Evolutionary conservation across 2,888 invertebrate species (phyloP).

Genomic region (Melikaiella ostensackeni): DNA sequence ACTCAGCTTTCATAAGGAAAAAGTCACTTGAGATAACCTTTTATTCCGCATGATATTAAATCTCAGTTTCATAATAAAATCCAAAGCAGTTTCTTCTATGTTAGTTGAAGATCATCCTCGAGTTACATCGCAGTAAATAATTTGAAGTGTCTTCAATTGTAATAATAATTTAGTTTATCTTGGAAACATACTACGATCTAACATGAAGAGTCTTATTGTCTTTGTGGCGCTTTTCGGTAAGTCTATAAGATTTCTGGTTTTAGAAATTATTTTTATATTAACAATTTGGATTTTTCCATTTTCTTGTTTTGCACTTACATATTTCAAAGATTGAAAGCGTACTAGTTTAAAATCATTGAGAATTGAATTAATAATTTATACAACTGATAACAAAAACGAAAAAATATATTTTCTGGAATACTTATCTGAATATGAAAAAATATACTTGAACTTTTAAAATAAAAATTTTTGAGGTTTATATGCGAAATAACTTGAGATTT

Average conservation of each 20-base stretch:
- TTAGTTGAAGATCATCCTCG: neutral
- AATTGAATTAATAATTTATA: no score
- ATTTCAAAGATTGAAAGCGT: no score
- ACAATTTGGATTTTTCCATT: neutral
- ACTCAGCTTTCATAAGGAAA: conserved; percentile 9
- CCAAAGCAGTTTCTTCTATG: neutral
- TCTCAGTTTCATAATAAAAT: neutral
- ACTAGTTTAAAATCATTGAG: no score
- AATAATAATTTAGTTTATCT: neutral
- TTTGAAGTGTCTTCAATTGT: neutral
- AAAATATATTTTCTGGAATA: no score
- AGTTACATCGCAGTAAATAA: neutral
- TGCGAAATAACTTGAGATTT: no score
- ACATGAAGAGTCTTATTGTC: neutral
- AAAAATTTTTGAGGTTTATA: no score
- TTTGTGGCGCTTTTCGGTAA: neutral
- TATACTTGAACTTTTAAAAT: no score
- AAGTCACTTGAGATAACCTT: conserved; percentile 13
- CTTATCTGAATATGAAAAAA: no score
- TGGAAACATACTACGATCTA: neutral
- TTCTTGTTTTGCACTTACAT: no score
- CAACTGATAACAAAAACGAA: no score
- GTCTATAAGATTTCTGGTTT: neutral
- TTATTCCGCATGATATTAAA: conserved; percentile 10
- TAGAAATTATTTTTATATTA: neutral